These are phyloP conservation scores for Pediacus dermestoides DNA, from an alignment of 2,888 invertebrate species.

Conservation along the genomic window DNA sequence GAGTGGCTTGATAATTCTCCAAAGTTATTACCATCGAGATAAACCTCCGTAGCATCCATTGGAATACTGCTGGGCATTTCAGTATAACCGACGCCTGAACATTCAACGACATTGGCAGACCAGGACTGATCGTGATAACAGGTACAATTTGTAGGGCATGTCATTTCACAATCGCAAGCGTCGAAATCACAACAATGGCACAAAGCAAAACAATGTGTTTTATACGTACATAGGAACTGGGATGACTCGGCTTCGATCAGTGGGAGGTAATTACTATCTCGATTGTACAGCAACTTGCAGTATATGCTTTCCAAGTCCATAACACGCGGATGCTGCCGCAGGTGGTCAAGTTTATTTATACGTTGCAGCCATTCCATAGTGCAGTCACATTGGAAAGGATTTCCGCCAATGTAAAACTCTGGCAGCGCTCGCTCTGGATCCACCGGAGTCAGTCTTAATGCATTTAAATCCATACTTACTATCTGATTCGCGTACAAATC, in stretches of 20 bases:
- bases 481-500: slow-evolving; percentile 92
- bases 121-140: slow-evolving; percentile 94
- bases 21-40: slow-evolving; percentile 88
- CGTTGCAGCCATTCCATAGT: slow-evolving; percentile 94
- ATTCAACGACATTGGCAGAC: slow-evolving; percentile 90
- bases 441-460: slow-evolving; percentile 76
- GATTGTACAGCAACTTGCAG: slow-evolving; percentile 81
- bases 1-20: slow-evolving; percentile 82
- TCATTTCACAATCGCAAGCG: slow-evolving; percentile 97
- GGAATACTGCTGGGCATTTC: slow-evolving; percentile 85
- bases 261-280: slow-evolving; percentile 80
- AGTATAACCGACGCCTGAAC: slow-evolving; percentile 75
- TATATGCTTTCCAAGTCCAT: slow-evolving; percentile 88
- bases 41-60: slow-evolving; percentile 94
- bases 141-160: slow-evolving; percentile 88
- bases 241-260: slow-evolving; percentile 82
- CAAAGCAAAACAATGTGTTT: slow-evolving; percentile 88
- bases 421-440: slow-evolving; percentile 73
- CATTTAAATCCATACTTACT: slow-evolving; percentile 84
- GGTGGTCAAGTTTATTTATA: slow-evolving; percentile 78
- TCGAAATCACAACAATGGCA: slow-evolving; percentile 97
- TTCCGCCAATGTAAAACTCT: slow-evolving; percentile 89
- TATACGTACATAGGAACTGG: slow-evolving; percentile 89
- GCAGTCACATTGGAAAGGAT: slow-evolving; percentile 93
- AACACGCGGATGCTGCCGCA: slow-evolving; percentile 83